Percentiles rank a stretch among this genome's conserved stretches.
phyloP scores from a whole-genome alignment of 2,797 vertebrate species.

The Gobio occitaniae region DNA sequence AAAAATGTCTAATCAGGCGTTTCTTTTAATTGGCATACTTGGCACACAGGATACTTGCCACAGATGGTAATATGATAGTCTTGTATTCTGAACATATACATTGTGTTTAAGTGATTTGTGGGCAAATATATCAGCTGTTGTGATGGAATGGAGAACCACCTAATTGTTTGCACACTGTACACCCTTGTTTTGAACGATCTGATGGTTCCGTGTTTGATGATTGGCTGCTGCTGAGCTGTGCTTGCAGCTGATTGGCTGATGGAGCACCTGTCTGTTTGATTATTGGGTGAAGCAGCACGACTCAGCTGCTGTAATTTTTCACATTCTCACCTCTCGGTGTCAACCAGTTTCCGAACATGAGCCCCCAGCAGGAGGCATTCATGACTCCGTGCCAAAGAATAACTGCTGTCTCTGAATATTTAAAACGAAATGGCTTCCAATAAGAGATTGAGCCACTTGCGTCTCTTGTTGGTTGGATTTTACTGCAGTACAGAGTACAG shows the following conservation, averaged over 20 bases:
- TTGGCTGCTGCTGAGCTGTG: conserved; percentile 21
- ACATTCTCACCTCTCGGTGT: conserved; percentile 42
- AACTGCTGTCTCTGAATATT: conserved; percentile 34
- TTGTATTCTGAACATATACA: background rate
- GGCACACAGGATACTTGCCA: background rate
- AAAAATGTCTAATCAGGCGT: background rate
- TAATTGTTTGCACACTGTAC: background rate
- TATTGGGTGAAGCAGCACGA: conserved; percentile 28
- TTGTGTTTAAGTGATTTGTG: background rate
- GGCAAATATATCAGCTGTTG: background rate
- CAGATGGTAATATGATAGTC: background rate
- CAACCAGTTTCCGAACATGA: conserved; percentile 30
- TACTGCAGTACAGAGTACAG: background rate
- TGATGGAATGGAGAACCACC: background rate
- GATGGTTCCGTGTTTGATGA: background rate
- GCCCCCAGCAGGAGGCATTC: conserved; percentile 38
- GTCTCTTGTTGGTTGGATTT: background rate
- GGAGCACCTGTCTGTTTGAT: conserved; percentile 11
- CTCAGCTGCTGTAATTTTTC: conserved; percentile 42
- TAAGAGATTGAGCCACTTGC: background rate
- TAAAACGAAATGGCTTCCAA: conserved; percentile 15
- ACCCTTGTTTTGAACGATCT: background rate
- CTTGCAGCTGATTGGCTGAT: conserved; percentile 11
- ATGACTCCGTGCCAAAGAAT: conserved; percentile 22
- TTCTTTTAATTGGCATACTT: background rate